Evolutionary conservation across 1,140 invertebrate species (phyloP).

Genomic region (Saccostrea cuccullata): DNA sequence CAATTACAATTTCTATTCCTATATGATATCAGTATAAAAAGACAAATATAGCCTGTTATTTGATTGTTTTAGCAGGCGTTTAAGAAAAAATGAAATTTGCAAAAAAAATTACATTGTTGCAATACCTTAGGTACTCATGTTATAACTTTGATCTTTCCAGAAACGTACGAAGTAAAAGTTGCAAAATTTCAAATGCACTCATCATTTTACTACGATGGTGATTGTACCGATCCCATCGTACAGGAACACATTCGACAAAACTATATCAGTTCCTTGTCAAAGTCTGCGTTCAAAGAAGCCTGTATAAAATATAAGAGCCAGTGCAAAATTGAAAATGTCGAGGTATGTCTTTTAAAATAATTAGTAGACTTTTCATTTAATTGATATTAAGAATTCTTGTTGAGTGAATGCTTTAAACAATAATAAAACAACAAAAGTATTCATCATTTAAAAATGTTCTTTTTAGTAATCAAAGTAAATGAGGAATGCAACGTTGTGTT

Average conservation of each 20-base stretch:
- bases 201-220: conserved; percentile 44
- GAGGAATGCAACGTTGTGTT: neutral
- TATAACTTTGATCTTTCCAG: neutral
- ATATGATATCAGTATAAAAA: too few species aligned
- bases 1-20: too few species aligned
- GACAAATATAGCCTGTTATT: too few species aligned
- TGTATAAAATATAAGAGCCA: conserved; percentile 12
- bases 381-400: neutral
- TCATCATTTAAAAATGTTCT: too few species aligned
- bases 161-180: neutral
- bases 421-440: too few species aligned
- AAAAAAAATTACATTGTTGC: too few species aligned
- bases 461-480: too few species aligned
- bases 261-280: conserved; percentile 29
- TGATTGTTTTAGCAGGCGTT: too few species aligned
- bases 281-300: conserved; percentile 6
- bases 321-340: conserved; percentile 35
- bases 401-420: neutral
- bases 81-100: too few species aligned
- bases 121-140: neutral
- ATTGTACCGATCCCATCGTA: conserved; percentile 37
- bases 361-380: too few species aligned
- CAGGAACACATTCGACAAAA: conserved; percentile 36
- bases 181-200: conserved; percentile 13
- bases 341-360: conserved; percentile 27